phyloP scores from a whole-genome alignment of 2,888 invertebrate genomes.

The Ceramica pisi region DNA sequence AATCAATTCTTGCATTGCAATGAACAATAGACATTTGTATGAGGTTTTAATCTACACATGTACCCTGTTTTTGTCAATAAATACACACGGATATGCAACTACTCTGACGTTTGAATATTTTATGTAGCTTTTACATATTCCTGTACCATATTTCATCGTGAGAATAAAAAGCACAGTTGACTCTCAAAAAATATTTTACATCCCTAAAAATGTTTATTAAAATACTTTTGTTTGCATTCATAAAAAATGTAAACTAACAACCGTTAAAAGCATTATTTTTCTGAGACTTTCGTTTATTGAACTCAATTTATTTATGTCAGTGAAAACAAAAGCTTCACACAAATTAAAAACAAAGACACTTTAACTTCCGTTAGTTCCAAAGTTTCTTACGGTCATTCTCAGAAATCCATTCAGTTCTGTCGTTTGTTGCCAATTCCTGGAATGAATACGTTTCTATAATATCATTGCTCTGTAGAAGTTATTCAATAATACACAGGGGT shows the following conservation, averaged over 20 bases:
- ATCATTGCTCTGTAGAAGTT: constrained; percentile 51
- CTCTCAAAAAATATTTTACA: background rate
- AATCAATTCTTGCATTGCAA: constrained; percentile 49
- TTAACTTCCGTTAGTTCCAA: constrained; percentile 13
- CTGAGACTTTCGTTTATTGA: background rate
- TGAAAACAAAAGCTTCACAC: constrained; percentile 20
- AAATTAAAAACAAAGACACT: background rate
- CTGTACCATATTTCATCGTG: constrained; percentile 22
- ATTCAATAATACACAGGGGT: constrained; percentile 61
- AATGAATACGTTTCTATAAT: constrained; percentile 53
- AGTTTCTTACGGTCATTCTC: constrained; percentile 18
- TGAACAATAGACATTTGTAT: constrained; percentile 42
- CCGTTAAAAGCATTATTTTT: background rate
- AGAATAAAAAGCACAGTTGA: constrained; percentile 7
- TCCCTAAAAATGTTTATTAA: background rate
- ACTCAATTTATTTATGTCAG: constrained; percentile 1
- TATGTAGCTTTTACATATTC: constrained; percentile 11
- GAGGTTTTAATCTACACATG: constrained; percentile 13
- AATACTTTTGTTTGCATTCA: background rate
- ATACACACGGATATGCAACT: constrained; percentile 8
- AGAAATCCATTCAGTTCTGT: constrained; percentile 28
- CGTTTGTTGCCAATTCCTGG: constrained; percentile 48
- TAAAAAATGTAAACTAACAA: background rate
- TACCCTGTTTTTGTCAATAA: constrained; percentile 23
- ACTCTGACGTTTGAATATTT: constrained; percentile 11